Conservation (phyloP, 2,888 invertebrate species). For the Argyresthia goedartella region DNA sequence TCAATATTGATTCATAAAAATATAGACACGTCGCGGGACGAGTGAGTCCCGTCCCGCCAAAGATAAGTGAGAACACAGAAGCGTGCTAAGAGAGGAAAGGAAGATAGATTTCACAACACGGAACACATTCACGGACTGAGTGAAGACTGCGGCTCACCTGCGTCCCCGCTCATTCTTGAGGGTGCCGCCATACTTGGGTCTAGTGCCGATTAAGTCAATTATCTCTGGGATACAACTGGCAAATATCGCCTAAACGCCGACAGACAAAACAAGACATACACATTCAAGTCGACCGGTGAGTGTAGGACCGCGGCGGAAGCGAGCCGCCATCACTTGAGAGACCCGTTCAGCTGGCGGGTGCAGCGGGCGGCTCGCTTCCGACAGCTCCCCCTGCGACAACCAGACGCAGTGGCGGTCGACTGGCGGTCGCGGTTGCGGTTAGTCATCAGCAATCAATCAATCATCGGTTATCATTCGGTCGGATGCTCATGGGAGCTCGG, state of each 20-base stretch:
- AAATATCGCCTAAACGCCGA: slow-evolving; percentile 96
- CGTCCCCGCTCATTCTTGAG: slow-evolving; percentile 99
- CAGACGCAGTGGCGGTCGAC: slow-evolving; percentile 11
- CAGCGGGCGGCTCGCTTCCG: slow-evolving; percentile 16
- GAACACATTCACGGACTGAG: slow-evolving; percentile 73
- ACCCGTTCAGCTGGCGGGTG: slow-evolving; percentile 10
- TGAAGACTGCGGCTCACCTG: slow-evolving; percentile 90
- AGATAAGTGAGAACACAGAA: slow-evolving; percentile 72
- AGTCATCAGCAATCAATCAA: background rate
- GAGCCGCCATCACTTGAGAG: slow-evolving; percentile 25
- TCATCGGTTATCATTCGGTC: slow-evolving; percentile 3
- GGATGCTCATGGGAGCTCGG: slow-evolving; percentile 1
- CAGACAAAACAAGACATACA: slow-evolving; percentile 75
- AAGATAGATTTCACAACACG: slow-evolving; percentile 70
- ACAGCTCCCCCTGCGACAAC: slow-evolving; percentile 10
- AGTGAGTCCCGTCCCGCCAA: slow-evolving; percentile 48
- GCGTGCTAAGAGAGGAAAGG: slow-evolving; percentile 72
- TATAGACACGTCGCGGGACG: slow-evolving; percentile 65
- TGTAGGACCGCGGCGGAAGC: slow-evolving; percentile 23
- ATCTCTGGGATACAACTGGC: slow-evolving; percentile 99
- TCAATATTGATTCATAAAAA: slow-evolving; percentile 60
- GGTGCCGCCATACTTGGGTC: slow-evolving; percentile 99
- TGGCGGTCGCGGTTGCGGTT: background rate
- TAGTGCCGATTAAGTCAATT: slow-evolving; percentile 99
- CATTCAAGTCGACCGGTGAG: slow-evolving; percentile 55